phyloP scores from a whole-genome alignment of 2,113 vertebrate species.

The Euleptes europaea region DNA sequence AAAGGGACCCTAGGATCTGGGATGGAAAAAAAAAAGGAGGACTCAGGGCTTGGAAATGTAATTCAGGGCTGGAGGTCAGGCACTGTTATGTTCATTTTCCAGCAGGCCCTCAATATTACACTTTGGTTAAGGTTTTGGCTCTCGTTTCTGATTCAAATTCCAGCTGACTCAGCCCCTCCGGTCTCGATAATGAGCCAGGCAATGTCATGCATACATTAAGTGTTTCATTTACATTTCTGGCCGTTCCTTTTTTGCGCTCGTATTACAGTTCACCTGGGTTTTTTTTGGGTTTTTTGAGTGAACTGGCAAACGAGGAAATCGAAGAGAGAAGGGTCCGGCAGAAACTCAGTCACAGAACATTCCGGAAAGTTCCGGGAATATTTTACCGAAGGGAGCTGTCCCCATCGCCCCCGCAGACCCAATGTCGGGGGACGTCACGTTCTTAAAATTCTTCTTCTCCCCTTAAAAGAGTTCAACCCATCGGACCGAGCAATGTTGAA shows the following conservation, averaged over 20 bases:
- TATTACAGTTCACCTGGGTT: constrained; percentile 63
- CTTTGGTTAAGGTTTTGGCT: constrained; percentile 55
- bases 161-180: constrained; percentile 51
- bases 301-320: constrained; percentile 50
- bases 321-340: constrained; percentile 39
- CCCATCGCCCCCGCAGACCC: constrained; percentile 21
- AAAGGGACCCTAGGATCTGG: neutral
- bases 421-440: constrained; percentile 50
- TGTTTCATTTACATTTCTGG: constrained; percentile 56
- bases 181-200: neutral
- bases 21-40: constrained; percentile 33
- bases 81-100: constrained; percentile 10
- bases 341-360: constrained; percentile 27
- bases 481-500: constrained; percentile 49
- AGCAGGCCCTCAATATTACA: constrained; percentile 29
- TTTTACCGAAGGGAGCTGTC: neutral
- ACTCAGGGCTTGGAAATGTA: constrained; percentile 45
- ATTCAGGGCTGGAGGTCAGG: constrained; percentile 4
- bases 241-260: constrained; percentile 35
- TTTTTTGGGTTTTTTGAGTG: neutral
- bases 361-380: constrained; percentile 15
- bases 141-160: constrained; percentile 56
- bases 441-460: constrained; percentile 53
- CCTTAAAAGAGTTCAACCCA: constrained; percentile 36
- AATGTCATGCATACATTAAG: constrained; percentile 26